Evolutionary conservation across 2,113 vertebrate genomes (phyloP).

Genomic region (Poeciliopsis prolifica): DNA sequence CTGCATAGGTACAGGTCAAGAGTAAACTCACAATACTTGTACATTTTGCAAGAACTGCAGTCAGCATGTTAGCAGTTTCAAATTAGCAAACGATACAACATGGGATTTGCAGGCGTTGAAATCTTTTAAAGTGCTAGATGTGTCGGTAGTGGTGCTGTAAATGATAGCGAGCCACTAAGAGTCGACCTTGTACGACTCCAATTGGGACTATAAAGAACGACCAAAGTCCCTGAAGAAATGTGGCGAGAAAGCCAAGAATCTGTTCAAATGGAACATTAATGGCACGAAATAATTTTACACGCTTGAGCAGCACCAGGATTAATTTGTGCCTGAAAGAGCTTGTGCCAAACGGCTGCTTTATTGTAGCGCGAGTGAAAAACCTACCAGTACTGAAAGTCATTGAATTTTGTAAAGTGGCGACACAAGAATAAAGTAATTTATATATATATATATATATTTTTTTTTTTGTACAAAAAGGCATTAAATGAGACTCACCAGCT

Average conservation of each 20-base stretch:
- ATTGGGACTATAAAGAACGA: neutral
- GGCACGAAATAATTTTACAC: neutral
- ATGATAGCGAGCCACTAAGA: neutral
- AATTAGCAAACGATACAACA: neutral
- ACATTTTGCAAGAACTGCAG: neutral
- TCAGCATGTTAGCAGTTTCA: constrained; percentile 1
- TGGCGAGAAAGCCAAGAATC: constrained; percentile 2
- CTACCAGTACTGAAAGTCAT: neutral
- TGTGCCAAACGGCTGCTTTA: neutral
- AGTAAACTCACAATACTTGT: neutral
- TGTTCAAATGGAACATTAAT: neutral
- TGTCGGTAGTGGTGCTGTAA: neutral
- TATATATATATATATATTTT: too few relatives aligned
- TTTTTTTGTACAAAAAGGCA: neutral
- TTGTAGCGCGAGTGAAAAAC: neutral
- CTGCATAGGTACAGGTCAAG: constrained; percentile 6
- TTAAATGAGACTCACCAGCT: neutral
- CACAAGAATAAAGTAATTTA: neutral
- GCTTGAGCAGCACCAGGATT: neutral
- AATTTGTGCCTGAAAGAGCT: neutral
- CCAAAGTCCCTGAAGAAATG: neutral
- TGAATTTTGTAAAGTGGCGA: neutral
- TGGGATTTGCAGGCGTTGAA: neutral
- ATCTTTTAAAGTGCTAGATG: neutral
- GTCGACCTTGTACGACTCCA: neutral